Percentiles rank a stretch among this genome's conserved stretches.
phyloP scores from a whole-genome alignment of 2,888 invertebrate genomes.

The Ectemnius lituratus region DNA sequence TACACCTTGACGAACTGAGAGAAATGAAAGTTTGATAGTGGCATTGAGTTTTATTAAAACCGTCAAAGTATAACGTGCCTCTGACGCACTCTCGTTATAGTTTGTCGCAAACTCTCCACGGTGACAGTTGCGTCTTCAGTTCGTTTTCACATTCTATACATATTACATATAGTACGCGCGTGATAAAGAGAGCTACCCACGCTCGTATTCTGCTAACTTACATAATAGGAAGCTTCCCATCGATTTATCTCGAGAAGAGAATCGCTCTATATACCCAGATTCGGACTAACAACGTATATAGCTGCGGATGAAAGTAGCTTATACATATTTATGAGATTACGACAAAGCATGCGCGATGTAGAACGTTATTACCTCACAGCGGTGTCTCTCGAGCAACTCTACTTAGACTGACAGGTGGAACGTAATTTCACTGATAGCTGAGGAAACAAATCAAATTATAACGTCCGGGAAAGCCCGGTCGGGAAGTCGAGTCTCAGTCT shows the following conservation, averaged over 20 bases:
- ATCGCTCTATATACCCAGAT: conserved; percentile 52
- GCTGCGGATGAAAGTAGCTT: conserved; percentile 37
- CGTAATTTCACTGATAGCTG: too few relatives aligned
- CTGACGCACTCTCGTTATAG: too few relatives aligned
- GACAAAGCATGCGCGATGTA: conserved; percentile 35
- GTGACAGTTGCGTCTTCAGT: background rate
- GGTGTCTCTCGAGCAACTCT: background rate
- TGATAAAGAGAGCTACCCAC: conserved; percentile 29
- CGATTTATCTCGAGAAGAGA: conserved; percentile 47
- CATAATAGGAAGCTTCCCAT: conserved; percentile 44
- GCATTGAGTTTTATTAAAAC: too few relatives aligned
- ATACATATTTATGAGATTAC: conserved; percentile 58
- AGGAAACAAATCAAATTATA: too few relatives aligned
- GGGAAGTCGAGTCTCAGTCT: too few relatives aligned
- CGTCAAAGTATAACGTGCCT: too few relatives aligned
- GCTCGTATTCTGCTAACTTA: conserved; percentile 13
- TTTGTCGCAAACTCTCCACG: conserved; percentile 3
- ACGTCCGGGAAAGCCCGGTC: too few relatives aligned
- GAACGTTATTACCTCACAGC: conserved; percentile 18
- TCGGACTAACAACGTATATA: conserved; percentile 8
- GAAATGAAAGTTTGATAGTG: too few relatives aligned
- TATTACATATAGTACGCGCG: background rate
- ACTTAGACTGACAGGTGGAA: too few relatives aligned
- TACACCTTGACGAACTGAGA: background rate
- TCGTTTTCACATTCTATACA: background rate